phyloP scores from a whole-genome alignment of 1,140 invertebrate genomes.

The Conus ventricosus region DNA sequence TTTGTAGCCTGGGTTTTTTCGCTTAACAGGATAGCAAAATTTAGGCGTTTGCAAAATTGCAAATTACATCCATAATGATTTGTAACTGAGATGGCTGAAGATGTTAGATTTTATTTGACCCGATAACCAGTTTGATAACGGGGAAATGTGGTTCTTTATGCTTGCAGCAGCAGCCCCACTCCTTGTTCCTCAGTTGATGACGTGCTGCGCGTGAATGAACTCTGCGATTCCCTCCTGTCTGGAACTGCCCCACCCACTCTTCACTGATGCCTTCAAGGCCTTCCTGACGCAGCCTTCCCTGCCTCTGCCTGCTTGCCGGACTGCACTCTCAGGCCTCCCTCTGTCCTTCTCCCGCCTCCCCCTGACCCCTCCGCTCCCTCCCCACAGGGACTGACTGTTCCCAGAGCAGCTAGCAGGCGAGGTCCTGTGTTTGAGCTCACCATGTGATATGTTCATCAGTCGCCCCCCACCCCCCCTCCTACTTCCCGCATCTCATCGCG shows the following conservation, averaged over 20 bases:
- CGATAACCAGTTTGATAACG: neutral
- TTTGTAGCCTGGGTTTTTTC: too few relatives aligned
- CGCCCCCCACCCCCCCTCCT: neutral
- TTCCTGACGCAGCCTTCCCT: neutral
- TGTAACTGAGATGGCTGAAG: too few relatives aligned
- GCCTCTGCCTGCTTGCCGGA: neutral
- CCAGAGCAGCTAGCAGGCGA: neutral
- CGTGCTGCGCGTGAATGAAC: neutral
- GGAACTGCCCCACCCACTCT: neutral
- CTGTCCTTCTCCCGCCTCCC: neutral
- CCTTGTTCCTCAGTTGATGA: conserved; percentile 29
- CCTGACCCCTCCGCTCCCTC: neutral
- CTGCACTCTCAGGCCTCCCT: neutral
- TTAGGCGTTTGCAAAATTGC: too few relatives aligned
- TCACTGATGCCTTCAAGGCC: neutral
- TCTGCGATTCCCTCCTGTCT: neutral
- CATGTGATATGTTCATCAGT: neutral
- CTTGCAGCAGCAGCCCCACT: conserved; percentile 28
- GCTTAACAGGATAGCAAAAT: too few relatives aligned
- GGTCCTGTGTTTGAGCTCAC: neutral
- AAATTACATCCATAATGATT: too few relatives aligned
- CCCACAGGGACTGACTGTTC: neutral
- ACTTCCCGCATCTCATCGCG: too few relatives aligned
- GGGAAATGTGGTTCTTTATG: neutral
- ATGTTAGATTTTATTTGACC: neutral